Evolutionary conservation across 2,888 invertebrate genomes (phyloP).

Genomic region (Mythimna albipuncta): DNA sequence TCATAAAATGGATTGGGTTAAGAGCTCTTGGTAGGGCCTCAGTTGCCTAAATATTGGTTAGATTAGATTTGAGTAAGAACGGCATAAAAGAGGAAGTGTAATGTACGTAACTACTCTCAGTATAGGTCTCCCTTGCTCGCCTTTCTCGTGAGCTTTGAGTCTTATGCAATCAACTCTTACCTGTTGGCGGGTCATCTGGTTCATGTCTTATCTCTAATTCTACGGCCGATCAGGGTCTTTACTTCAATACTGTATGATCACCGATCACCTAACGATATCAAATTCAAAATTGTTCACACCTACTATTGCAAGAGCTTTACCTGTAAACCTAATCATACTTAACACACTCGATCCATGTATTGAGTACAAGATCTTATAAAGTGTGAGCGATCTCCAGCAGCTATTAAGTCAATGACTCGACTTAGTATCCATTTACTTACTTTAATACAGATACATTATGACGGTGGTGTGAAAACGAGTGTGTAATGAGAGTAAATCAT

Average conservation of each 20-base stretch:
- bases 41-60: no score
- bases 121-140: no score
- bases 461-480: slow-evolving; percentile 46
- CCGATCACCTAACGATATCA: background rate
- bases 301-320: background rate
- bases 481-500: slow-evolving; percentile 25
- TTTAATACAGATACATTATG: slow-evolving; percentile 47
- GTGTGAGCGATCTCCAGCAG: slow-evolving; percentile 22
- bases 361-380: slow-evolving; percentile 17
- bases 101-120: no score
- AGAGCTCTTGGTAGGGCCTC: no score
- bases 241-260: background rate
- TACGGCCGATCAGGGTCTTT: background rate
- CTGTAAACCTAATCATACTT: slow-evolving; percentile 27
- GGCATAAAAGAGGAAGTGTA: no score
- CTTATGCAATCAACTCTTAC: no score
- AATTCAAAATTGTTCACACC: background rate
- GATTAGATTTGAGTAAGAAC: no score
- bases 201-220: no score
- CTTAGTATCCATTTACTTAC: slow-evolving; percentile 51
- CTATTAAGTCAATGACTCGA: slow-evolving; percentile 45
- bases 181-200: no score
- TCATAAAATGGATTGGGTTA: no score
- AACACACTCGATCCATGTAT: slow-evolving; percentile 9
- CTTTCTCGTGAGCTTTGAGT: no score